These are phyloP conservation scores for Drosophila gaucha DNA, from an alignment of 2,888 invertebrate species.

Conservation along the genomic window DNA sequence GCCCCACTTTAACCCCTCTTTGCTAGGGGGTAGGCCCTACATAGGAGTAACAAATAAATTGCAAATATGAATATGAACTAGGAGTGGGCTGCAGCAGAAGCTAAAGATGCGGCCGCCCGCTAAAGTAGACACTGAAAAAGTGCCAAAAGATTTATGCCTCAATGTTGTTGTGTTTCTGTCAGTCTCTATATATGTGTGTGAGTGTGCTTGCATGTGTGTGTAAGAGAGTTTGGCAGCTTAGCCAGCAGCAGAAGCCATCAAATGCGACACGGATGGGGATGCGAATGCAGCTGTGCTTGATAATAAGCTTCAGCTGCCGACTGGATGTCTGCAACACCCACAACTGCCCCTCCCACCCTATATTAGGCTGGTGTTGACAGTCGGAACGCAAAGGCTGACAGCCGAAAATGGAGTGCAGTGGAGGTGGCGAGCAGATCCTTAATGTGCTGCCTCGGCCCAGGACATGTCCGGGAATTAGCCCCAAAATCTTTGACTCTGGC, in stretches of 20 bases:
- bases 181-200: slow-evolving; percentile 1
- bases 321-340: slow-evolving; percentile 31
- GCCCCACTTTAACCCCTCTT: neutral
- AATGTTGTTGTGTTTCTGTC: slow-evolving; percentile 20
- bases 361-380: slow-evolving; percentile 39
- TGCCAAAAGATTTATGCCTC: slow-evolving; percentile 71
- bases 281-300: slow-evolving; percentile 57
- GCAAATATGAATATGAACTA: slow-evolving; percentile 56
- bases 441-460: slow-evolving; percentile 5
- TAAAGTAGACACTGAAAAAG: slow-evolving; percentile 64
- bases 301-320: slow-evolving; percentile 62
- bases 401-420: slow-evolving; percentile 49
- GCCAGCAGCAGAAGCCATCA: slow-evolving; percentile 25
- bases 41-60: slow-evolving; percentile 74
- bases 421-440: slow-evolving; percentile 29
- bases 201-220: slow-evolving; percentile 10
- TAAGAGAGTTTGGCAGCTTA: slow-evolving; percentile 18
- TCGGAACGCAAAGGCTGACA: slow-evolving; percentile 54
- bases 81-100: neutral
- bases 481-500: slow-evolving; percentile 49
- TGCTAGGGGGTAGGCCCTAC: slow-evolving; percentile 12
- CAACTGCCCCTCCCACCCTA: neutral
- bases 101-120: slow-evolving; percentile 31
- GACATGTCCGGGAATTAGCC: slow-evolving; percentile 40
- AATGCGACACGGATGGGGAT: slow-evolving; percentile 42